Evolutionary conservation across 37 sponge, comb jelly and placozoan genomes (phyloP).

Genomic region (Theonella swinhoei): DNA sequence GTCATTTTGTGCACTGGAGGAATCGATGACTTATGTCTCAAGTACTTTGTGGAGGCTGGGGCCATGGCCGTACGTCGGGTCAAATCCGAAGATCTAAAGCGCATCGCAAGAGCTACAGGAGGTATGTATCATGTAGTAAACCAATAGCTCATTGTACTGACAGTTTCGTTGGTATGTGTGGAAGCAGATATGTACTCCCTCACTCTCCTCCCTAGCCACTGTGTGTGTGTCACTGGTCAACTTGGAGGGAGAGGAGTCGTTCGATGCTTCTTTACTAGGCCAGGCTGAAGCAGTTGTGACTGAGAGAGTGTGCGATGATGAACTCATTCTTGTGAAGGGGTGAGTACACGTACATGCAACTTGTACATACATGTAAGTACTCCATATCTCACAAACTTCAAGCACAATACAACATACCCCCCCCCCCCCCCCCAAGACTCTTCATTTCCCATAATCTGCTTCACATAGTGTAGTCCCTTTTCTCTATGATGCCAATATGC

Average conservation of each 20-base stretch:
- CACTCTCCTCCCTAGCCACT: conserved; percentile 48
- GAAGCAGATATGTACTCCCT: too few relatives aligned
- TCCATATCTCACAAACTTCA: not conserved
- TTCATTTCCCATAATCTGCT: not conserved
- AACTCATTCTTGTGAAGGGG: conserved; percentile 93
- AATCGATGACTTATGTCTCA: conserved; percentile 98
- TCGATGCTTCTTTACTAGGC: conserved; percentile 89
- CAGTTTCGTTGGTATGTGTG: too few relatives aligned
- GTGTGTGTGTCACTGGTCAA: conserved; percentile 84
- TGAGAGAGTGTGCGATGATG: conserved; percentile 96
- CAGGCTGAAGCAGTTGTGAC: conserved; percentile 87
- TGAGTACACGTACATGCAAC: conserved; percentile 18
- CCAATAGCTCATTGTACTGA: too few relatives aligned
- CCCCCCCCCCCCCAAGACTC: not conserved
- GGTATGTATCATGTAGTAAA: too few relatives aligned
- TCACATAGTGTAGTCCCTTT: too few relatives aligned
- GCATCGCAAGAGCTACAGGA: conserved; percentile 96
- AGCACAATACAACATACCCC: not conserved
- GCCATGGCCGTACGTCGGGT: conserved; percentile 96
- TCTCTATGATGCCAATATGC: too few relatives aligned
- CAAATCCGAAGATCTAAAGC: conserved; percentile 95
- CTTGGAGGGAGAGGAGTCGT: conserved; percentile 99
- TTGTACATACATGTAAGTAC: not conserved
- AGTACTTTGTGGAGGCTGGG: conserved; percentile 96
- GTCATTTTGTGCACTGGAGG: conserved; percentile 96